Evolutionary conservation across 2,797 vertebrate species (phyloP).

Genomic region (Sebastes itinus): DNA sequence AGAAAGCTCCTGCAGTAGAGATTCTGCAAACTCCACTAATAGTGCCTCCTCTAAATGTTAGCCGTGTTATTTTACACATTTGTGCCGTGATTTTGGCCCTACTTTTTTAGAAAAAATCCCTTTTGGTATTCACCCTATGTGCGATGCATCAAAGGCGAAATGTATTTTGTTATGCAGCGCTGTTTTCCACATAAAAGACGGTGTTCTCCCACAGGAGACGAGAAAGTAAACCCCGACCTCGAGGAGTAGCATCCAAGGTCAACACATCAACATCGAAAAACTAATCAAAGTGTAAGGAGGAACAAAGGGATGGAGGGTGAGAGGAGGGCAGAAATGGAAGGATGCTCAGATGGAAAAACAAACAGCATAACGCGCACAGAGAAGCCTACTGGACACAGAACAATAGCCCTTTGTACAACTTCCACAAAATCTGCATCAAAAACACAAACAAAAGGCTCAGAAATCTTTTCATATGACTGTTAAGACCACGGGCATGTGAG

Average conservation of each 20-base stretch:
- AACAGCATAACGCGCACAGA: not conserved
- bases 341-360: not conserved
- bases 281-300: not conserved
- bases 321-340: not conserved
- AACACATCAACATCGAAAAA: not conserved
- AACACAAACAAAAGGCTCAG: slow-evolving; percentile 39
- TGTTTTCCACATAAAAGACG: not conserved
- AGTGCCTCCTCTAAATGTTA: not conserved
- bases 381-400: slow-evolving; percentile 24
- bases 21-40: no score
- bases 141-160: not conserved
- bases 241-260: not conserved
- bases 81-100: no score
- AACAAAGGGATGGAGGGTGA: not conserved
- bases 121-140: not conserved
- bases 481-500: slow-evolving; percentile 13
- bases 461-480: slow-evolving; percentile 45
- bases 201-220: not conserved
- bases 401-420: slow-evolving; percentile 48
- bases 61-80: no score
- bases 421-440: slow-evolving; percentile 33
- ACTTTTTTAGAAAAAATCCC: not conserved
- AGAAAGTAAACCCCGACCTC: not conserved
- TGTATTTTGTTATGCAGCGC: not conserved
- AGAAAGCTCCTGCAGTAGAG: not conserved